These are phyloP conservation scores for Holacanthus passer DNA, from an alignment of 2,113 vertebrate genomes.

Conservation along the genomic window DNA sequence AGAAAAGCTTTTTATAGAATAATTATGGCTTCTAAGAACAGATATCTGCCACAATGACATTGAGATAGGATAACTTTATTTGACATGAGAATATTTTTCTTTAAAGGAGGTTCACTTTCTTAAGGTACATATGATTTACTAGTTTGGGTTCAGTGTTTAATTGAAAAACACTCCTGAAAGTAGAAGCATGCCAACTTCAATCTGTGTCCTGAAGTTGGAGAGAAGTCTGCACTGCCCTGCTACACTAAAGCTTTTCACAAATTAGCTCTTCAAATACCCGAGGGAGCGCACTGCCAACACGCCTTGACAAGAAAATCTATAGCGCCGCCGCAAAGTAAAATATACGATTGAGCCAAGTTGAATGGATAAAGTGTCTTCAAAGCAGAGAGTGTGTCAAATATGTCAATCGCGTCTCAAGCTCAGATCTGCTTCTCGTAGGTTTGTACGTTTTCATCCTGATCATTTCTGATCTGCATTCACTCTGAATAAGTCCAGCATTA, in stretches of 20 bases:
- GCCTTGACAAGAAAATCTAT: slow-evolving; percentile 13
- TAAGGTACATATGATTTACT: neutral
- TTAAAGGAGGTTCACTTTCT: too few relatives aligned
- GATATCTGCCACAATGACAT: neutral
- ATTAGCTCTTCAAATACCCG: slow-evolving; percentile 21
- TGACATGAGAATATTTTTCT: slow-evolving; percentile 3
- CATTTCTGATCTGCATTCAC: too few relatives aligned
- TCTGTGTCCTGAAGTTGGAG: slow-evolving; percentile 5
- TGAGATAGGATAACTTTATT: neutral
- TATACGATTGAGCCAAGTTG: neutral
- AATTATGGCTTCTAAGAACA: neutral
- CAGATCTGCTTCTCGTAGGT: too few relatives aligned
- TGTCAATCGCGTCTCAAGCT: too few relatives aligned
- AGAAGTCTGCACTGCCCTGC: neutral
- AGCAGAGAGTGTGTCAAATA: neutral
- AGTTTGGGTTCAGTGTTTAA: slow-evolving; percentile 11
- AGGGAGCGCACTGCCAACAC: neutral
- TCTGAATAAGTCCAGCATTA: too few relatives aligned
- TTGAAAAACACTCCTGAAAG: slow-evolving; percentile 3
- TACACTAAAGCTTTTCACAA: slow-evolving; percentile 20
- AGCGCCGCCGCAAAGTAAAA: slow-evolving; percentile 16
- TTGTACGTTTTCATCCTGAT: too few relatives aligned
- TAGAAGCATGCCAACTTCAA: slow-evolving; percentile 4
- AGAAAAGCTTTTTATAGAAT: slow-evolving; percentile 22
- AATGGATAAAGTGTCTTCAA: neutral